A percentile compares a stretch with the other conserved stretches of the same genome.
phyloP scores from a whole-genome alignment of 2,888 invertebrate genomes.

The Rhimphoctona megacephalus region DNA sequence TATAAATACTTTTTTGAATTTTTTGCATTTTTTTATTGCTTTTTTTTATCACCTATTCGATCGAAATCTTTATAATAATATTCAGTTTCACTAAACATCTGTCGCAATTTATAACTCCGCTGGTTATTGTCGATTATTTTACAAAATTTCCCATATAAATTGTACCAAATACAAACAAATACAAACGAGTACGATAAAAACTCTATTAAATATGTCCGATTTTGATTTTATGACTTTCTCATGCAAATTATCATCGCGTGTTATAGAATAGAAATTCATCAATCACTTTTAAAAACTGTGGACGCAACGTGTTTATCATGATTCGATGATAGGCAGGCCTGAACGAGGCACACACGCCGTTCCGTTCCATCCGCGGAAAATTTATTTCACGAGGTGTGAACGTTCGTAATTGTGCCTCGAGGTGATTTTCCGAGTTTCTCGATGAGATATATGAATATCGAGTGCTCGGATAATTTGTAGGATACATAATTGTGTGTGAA shows the following conservation, averaged over 20 bases:
- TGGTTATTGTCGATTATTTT: not conserved
- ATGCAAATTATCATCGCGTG: conserved; percentile 11
- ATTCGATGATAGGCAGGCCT: conserved; percentile 14
- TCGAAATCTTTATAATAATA: not conserved
- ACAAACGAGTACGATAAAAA: conserved; percentile 15
- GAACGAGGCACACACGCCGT: conserved; percentile 15
- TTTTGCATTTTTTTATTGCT: too few species aligned
- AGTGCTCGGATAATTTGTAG: not conserved
- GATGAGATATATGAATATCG: conserved; percentile 10
- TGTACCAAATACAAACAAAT: not conserved
- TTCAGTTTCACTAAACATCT: not conserved
- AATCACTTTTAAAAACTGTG: not conserved
- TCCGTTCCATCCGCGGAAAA: conserved; percentile 35
- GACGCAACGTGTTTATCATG: not conserved
- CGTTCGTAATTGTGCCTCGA: conserved; percentile 48
- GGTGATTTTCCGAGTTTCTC: conserved; percentile 48
- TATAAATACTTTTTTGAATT: not conserved
- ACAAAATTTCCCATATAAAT: conserved; percentile 21
- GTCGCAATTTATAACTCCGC: not conserved
- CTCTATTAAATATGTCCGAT: conserved; percentile 29
- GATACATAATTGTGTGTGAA: conserved; percentile 4
- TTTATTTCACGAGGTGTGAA: conserved; percentile 64
- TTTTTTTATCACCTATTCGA: too few species aligned
- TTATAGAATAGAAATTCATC: conserved; percentile 2
- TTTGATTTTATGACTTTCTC: conserved; percentile 9